A percentile compares a stretch with the other conserved stretches of the same genome.
These are phyloP conservation scores for Tetraodon nigroviridis DNA, from an alignment of 2,113 vertebrate species.

Conservation along the genomic window DNA sequence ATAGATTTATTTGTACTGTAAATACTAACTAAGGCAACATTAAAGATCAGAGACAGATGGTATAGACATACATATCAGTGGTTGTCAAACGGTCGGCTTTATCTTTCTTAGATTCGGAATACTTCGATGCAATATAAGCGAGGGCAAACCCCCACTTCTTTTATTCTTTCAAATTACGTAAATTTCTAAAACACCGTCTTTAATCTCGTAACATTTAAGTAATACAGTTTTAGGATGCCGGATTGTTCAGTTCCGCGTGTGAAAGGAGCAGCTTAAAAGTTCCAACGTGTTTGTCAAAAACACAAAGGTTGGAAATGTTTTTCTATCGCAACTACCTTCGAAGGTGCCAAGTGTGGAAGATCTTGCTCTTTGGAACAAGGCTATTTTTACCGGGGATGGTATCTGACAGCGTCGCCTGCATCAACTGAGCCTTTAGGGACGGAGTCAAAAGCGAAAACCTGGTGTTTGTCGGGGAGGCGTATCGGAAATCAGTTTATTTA, in stretches of 20 bases:
- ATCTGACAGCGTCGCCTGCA: constrained; percentile 70
- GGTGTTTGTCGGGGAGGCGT: constrained; percentile 57
- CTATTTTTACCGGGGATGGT: constrained; percentile 43
- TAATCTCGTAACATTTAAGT: constrained; percentile 24
- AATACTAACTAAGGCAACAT: constrained; percentile 64
- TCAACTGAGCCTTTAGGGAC: constrained; percentile 77
- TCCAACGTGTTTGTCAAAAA: no score
- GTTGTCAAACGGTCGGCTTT: constrained; percentile 49
- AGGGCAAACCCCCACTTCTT: constrained; percentile 32
- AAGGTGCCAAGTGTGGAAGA: constrained; percentile 33
- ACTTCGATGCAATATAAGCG: constrained; percentile 60
- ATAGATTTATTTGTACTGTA: constrained; percentile 75
- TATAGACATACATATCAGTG: constrained; percentile 72
- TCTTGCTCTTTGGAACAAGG: constrained; percentile 43
- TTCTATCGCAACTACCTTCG: constrained; percentile 49
- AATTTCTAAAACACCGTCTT: constrained; percentile 18
- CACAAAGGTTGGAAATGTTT: neutral
- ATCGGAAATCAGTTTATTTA: constrained; percentile 60
- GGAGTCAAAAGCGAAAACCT: constrained; percentile 47
- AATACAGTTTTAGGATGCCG: constrained; percentile 19
- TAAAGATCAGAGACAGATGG: constrained; percentile 57
- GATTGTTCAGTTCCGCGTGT: neutral
- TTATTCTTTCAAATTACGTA: constrained; percentile 21
- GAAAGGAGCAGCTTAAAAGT: constrained; percentile 4
- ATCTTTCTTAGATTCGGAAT: constrained; percentile 45